Evolutionary conservation across 1,140 invertebrate genomes (phyloP), one percentile per base, ranked within the genome.

Genomic region (Bactericera cockerelli): DNA sequence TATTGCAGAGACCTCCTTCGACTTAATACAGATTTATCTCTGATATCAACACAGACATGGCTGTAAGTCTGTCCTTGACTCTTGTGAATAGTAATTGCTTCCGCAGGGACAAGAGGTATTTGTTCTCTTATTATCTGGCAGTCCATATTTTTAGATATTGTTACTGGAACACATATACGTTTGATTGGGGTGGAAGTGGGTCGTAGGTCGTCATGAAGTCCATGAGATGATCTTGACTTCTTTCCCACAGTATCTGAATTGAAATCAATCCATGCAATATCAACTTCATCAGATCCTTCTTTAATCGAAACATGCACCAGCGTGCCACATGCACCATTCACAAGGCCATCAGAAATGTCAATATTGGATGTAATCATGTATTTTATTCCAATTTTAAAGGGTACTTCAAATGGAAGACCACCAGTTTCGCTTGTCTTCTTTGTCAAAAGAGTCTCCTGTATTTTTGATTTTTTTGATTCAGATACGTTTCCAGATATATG

Each of bases 331-430:
- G 64, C 59, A 1, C 69, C 68, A 61, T 71, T 70, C 59, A 66
- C 64, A n/a, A 70, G 63, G n/a, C 69, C 69, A 62, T 71, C 68
- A 21, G 24, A 10, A 1, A 65, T 62, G 55, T 65, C 42, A 33
- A 69, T 64, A 61, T 72, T 71, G 31, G 60, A 61, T 1, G 65
- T 69, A 42, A 72, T 64, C 65, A 71, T 67, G 60, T 72, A 71
- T 21, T 57, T 57, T 10, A 26, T 31, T 10, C 33, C 31, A 31
- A 57, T 10, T 14, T 26, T 11, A 1, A 58, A 39, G 2, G 1
- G 1, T 2, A 58, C 2, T 2, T 14, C 19, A 21, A 39, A 58
- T 1, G 26, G 57, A 14, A 58, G 25, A 26, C 36, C 62, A 36
- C 38, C 59, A 26, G 21, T 19, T 6, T 55, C 58, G 21, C 25